Conservation (phyloP, 2,797 vertebrate genomes). For the Oreochromis grahami region DNA sequence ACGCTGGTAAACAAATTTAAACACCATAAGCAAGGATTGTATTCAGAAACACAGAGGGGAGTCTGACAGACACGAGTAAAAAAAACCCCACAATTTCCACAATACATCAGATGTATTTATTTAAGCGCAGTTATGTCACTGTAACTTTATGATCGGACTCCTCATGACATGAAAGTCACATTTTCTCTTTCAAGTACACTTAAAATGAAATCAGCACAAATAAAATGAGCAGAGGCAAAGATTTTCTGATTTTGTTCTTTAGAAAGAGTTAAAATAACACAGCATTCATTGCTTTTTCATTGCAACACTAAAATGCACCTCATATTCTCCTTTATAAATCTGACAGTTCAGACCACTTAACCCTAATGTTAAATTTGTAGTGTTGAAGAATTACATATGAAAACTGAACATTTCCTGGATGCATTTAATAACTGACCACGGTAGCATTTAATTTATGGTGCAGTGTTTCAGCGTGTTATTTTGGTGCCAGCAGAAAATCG, state of each 20-base stretch:
- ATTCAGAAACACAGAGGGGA: conserved; percentile 42
- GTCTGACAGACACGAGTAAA: conserved; percentile 25
- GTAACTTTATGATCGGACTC: background rate
- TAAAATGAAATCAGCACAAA: background rate
- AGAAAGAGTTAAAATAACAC: background rate
- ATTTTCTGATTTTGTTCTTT: background rate
- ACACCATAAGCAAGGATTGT: conserved; percentile 45
- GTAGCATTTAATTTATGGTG: background rate
- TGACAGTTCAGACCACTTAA: background rate
- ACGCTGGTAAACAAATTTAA: conserved; percentile 74
- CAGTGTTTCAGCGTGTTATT: background rate
- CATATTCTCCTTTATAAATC: background rate
- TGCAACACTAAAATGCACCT: background rate
- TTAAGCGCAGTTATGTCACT: background rate
- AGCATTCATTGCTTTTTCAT: background rate
- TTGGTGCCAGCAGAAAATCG: background rate
- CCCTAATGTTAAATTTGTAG: background rate
- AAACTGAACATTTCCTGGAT: background rate
- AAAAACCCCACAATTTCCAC: background rate
- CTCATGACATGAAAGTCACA: background rate
- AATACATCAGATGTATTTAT: background rate
- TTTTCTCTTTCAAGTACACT: background rate
- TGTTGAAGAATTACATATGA: background rate
- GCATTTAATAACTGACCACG: background rate
- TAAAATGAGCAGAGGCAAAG: background rate